Conservation (phyloP, 2,888 invertebrate species). For the Labia minor region DNA sequence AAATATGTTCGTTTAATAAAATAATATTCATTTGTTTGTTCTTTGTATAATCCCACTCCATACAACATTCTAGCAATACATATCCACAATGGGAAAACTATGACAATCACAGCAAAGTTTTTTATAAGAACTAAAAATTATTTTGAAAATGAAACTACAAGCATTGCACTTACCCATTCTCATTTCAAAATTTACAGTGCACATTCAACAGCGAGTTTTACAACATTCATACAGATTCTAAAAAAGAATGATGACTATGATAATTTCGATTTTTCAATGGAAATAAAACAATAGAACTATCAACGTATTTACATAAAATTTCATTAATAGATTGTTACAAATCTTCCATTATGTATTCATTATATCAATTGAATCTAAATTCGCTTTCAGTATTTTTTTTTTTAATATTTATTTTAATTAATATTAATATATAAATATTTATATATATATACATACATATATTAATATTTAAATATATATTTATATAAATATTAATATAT, state of each 20-base stretch:
- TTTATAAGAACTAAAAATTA: background rate
- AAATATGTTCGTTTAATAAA: conserved; percentile 13
- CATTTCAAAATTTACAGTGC: background rate
- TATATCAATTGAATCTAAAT: too few relatives aligned
- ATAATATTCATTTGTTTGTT: conserved; percentile 13
- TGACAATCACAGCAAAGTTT: conserved; percentile 13
- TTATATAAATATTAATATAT: too few relatives aligned
- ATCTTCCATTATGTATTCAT: too few relatives aligned
- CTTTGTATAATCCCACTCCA: conserved; percentile 4
- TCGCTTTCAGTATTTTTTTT: too few relatives aligned
- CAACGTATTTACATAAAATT: background rate
- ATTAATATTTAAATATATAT: too few relatives aligned
- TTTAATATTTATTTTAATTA: too few relatives aligned
- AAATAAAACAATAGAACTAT: background rate
- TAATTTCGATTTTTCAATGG: conserved; percentile 4
- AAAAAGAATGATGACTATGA: background rate
- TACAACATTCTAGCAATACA: conserved; percentile 3
- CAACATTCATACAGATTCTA: conserved; percentile 13
- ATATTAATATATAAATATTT: too few relatives aligned
- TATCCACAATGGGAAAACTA: conserved; percentile 7
- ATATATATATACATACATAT: too few relatives aligned
- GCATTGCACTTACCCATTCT: conserved; percentile 13
- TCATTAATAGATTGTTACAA: background rate
- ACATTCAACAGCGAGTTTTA: conserved; percentile 5
- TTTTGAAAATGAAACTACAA: background rate